phyloP scores from a whole-genome alignment of 2,113 vertebrate genomes.

The Petrocephalus microphthalmus region DNA sequence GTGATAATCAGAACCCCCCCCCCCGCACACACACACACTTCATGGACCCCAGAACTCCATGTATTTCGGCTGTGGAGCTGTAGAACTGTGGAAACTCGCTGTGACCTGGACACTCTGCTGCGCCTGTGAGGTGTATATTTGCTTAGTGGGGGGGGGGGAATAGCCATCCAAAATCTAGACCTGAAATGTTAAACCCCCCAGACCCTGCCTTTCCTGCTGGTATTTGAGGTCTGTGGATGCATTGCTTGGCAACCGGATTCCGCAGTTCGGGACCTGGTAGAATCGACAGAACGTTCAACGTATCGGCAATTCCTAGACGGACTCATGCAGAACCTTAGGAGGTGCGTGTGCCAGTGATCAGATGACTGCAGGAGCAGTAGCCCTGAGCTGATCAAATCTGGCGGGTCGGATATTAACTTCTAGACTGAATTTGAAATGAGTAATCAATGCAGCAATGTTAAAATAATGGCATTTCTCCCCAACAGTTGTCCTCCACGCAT shows the following conservation, averaged over 20 bases:
- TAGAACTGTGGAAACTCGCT: not conserved
- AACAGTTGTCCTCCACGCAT: not conserved
- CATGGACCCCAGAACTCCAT: too few relatives aligned
- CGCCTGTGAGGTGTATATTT: too few relatives aligned
- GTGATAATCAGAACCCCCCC: too few relatives aligned
- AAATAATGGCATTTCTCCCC: not conserved
- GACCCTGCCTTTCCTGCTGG: slow-evolving; percentile 43
- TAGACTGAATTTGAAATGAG: not conserved
- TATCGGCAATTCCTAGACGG: not conserved
- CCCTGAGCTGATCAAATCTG: not conserved
- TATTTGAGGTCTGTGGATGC: slow-evolving; percentile 37
- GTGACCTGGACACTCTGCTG: too few relatives aligned
- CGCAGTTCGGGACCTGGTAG: not conserved
- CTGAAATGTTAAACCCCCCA: slow-evolving; percentile 30
- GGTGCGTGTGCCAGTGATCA: not conserved
- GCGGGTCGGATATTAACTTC: not conserved
- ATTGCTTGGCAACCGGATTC: slow-evolving; percentile 41
- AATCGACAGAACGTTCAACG: not conserved
- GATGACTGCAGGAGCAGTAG: not conserved
- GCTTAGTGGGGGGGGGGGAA: slow-evolving; percentile 31
- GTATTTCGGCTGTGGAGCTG: not conserved
- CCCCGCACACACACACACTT: too few relatives aligned
- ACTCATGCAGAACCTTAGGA: not conserved
- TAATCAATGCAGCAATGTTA: not conserved
- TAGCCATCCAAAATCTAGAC: slow-evolving; percentile 32